phyloP scores from a whole-genome alignment of 2,888 invertebrate species.

The Anticlea derivata region DNA sequence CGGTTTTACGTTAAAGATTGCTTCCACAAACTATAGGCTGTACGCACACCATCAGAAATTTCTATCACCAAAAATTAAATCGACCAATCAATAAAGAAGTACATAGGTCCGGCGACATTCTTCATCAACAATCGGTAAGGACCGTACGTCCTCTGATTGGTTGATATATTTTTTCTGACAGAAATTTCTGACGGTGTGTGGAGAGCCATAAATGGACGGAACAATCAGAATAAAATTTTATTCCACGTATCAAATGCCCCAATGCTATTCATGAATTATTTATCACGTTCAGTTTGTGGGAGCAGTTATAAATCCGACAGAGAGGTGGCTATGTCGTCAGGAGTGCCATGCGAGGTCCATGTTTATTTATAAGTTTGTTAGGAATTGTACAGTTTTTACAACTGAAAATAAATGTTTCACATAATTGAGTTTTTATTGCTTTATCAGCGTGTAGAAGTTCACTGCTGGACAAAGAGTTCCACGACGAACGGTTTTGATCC shows the following conservation, averaged over 20 bases:
- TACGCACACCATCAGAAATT: not conserved
- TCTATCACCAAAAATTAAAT: no score
- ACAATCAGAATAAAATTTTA: not conserved
- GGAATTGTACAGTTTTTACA: conserved; percentile 85
- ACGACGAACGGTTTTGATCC: no score
- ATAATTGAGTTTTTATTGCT: conserved; percentile 58
- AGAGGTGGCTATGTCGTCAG: conserved; percentile 58
- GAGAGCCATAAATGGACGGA: no score
- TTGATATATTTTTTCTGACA: no score
- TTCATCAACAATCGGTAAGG: no score
- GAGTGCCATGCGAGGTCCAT: conserved; percentile 84
- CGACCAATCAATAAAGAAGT: no score
- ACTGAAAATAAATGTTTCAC: conserved; percentile 83
- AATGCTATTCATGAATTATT: not conserved
- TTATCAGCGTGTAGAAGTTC: no score
- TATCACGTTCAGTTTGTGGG: not conserved
- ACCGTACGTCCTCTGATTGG: no score
- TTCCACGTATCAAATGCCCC: not conserved
- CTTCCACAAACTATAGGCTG: conserved; percentile 11
- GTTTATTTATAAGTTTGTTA: conserved; percentile 83
- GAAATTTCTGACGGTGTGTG: no score
- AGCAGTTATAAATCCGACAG: conserved; percentile 38
- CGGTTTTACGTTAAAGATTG: conserved; percentile 23
- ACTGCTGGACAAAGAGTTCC: no score
- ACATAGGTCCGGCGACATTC: no score